Percentiles rank a stretch among this genome's conserved stretches.
Evolutionary conservation across 2,888 invertebrate species (phyloP).

Genomic region (Platynereis dumerilii): DNA sequence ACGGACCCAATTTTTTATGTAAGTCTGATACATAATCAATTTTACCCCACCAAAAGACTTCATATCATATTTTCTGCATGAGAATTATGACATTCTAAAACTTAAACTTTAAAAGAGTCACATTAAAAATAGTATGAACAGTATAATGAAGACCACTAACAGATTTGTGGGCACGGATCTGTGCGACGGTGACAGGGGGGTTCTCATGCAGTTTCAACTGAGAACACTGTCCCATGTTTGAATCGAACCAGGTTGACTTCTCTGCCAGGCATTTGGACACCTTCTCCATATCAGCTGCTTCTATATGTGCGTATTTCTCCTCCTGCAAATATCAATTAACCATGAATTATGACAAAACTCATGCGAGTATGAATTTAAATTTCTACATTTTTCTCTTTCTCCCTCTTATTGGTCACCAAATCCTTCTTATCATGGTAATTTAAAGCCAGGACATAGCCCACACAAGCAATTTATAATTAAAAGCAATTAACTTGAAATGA

Average conservation of each 20-base stretch:
- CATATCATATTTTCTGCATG: neutral
- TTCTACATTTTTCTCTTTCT: neutral
- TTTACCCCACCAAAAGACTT: neutral
- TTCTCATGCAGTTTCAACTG: conserved; percentile 74
- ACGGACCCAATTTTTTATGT: neutral
- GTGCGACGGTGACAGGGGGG: conserved; percentile 76
- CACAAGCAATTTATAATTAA: no score
- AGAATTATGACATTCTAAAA: neutral
- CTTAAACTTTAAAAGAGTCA: no score
- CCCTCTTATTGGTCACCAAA: no score
- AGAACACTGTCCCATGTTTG: conserved; percentile 73
- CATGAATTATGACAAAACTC: neutral
- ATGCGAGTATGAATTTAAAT: neutral
- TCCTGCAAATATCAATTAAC: conserved; percentile 45
- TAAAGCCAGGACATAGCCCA: no score
- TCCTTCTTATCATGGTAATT: no score
- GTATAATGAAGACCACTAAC: conserved; percentile 66
- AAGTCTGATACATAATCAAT: neutral
- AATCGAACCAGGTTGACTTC: conserved; percentile 83
- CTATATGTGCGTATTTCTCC: conserved; percentile 72
- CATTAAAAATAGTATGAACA: neutral
- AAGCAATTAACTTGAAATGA: no score
- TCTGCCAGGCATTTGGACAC: conserved; percentile 72
- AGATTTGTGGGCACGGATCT: conserved; percentile 81
- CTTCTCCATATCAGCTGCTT: conserved; percentile 74